These are phyloP conservation scores for Tenrec ecaudatus DNA, from an alignment of 2,113 vertebrate species.

Conservation along the genomic window DNA sequence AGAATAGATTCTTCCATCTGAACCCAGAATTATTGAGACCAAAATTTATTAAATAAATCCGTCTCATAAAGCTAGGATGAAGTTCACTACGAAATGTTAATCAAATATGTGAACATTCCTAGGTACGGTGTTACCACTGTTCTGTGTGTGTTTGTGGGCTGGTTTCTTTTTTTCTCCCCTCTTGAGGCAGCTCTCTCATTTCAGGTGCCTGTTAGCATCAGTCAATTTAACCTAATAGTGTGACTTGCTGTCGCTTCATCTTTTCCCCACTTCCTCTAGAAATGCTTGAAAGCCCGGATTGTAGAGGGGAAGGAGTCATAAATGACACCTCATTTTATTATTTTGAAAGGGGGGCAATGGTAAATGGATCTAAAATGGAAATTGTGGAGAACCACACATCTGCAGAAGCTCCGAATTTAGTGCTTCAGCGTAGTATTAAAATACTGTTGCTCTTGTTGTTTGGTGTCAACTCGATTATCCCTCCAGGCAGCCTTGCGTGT, in stretches of 20 bases:
- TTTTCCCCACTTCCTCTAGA: neutral
- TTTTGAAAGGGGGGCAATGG: neutral
- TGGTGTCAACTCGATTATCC: neutral
- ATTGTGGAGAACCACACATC: neutral
- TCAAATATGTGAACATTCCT: neutral
- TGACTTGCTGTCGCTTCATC: neutral
- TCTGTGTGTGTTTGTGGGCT: too few species aligned
- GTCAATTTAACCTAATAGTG: neutral
- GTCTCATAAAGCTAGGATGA: neutral
- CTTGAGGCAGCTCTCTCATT: neutral
- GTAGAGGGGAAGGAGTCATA: neutral
- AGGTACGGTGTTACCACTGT: neutral
- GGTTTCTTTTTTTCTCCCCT: too few species aligned
- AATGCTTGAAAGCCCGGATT: neutral
- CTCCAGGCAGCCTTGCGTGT: neutral
- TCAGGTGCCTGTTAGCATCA: neutral
- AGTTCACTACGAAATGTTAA: conserved; percentile 1
- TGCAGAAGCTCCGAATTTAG: conserved; percentile 42
- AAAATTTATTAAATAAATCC: conserved; percentile 44
- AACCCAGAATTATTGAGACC: conserved; percentile 21
- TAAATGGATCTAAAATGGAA: conserved; percentile 19
- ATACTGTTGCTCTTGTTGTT: neutral
- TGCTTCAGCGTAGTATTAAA: neutral
- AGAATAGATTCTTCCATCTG: neutral
- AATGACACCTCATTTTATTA: conserved; percentile 19